Base-by-base conservation (phyloP, 2,113 vertebrate genomes). In the Notiomystis cincta region DNA sequence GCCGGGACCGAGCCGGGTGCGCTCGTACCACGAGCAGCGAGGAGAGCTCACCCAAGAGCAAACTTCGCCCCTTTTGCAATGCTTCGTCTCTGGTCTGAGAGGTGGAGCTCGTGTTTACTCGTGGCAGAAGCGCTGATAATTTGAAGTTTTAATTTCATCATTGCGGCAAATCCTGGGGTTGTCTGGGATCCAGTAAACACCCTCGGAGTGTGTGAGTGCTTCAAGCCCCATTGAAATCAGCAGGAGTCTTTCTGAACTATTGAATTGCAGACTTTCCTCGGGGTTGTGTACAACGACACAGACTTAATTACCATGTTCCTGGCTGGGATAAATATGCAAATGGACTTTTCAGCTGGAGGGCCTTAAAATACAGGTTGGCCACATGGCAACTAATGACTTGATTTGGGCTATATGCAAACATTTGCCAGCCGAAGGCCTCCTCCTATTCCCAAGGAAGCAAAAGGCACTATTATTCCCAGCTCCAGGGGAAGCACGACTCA, bases 281-380 rank as follows among this genome's bases (percentile, higher is more conserved):
- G 94, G 95, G 87, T 96, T 96, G 88, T 95, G 90, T 96, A 93
- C 93, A 87, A 90, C 20, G 7, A 90, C 80, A 81, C 94, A 96
- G 95, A 95, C 90, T 96, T 95, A 96, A 96, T 97, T 96, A 92
- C 95, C 92, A 87, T 84, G 90, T 92, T 94, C 81, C 94, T 95
- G 65, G 60, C 92, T 93, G 88, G 88, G 88, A 95, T 94, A 93
- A 93, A 90, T 90, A 96, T 96, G 93, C 95, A 97, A 97, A 97
- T 95, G 69, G 92, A 78, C 92, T 89, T 90, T 95, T 96, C 96
- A 90, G 92, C 95, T 92, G 90, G 76, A 97, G 96, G 96, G 92
- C 64, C 90, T 96, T 95, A 97, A 97, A 95, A 76, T 89, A 96
- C 86, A 94, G 92, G 92, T 96, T 84, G 88, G 80, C 79, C 82